Conservation (phyloP, 2,113 vertebrate species). For the Tragelaphus strepsiceros region DNA sequence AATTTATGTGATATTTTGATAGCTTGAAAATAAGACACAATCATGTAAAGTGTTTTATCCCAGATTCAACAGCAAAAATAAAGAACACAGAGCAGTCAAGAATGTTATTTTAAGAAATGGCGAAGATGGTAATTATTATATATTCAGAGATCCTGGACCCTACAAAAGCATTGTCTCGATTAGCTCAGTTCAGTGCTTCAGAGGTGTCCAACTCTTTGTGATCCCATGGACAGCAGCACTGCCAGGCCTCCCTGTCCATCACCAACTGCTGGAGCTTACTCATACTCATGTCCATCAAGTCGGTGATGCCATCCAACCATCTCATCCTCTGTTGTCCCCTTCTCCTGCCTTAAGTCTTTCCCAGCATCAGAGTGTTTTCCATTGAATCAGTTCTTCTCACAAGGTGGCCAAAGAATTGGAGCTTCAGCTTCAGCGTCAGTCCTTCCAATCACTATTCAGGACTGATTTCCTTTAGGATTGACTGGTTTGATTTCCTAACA, state of each 20-base stretch:
- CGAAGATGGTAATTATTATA: neutral
- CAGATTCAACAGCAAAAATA: neutral
- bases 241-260: neutral
- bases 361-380: neutral
- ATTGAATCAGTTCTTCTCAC: neutral
- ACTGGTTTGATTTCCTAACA: neutral
- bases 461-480: neutral
- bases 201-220: neutral
- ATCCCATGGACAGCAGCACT: neutral
- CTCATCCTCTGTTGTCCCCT: neutral
- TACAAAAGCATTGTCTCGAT: neutral
- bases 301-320: neutral
- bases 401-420: neutral
- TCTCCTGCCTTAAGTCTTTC: neutral
- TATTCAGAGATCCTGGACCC: neutral
- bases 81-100: neutral
- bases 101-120: neutral
- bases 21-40: neutral
- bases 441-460: neutral
- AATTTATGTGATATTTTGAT: neutral
- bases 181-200: neutral
- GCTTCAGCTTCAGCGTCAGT: neutral
- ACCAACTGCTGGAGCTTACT: neutral
- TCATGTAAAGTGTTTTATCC: neutral
- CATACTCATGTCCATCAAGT: neutral